Evolutionary conservation across 2,888 invertebrate genomes (phyloP), one percentile per base, ranked within the genome.

Genomic region (Callyntrura guangdongensis): DNA sequence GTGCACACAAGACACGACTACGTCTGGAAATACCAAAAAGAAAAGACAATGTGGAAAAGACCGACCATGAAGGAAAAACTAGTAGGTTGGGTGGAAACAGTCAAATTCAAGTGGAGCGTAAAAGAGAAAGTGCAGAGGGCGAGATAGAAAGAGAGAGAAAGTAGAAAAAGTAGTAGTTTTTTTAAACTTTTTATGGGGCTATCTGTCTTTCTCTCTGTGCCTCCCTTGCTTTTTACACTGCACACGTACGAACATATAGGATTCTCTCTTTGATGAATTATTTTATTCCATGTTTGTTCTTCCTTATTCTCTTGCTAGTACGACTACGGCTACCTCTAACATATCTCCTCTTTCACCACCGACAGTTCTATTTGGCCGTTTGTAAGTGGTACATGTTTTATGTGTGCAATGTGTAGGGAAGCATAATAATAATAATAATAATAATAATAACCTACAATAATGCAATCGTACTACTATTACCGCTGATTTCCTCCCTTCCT

Each of bases 221-320:
- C 74, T 74, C 49, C 9, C 45, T 74, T 49, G 6, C 20, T 74
- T 74, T 36, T 74, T 20, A 74, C 49, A 74, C 20, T 74, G 79
- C 20, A 56, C 53, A 56, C 79, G 53, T 56, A 25, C 22, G 64
- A 22, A 22, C 9, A 64, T 3, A 1, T 12, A 56, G 59, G 56
- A 56, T 91, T 64, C 47, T 64, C 64, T 82, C 47, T 92, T 92
- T 93, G 93, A 93, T 93, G 92, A 93, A 93, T 93, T 93, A 92
- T 93, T 93, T 93, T 92, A 93, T 93, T 92, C 92, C 77, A 90
- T 83, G 90, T 90, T 90, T 91, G 77, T 88, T 88, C 83, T 82
- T 36, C 83, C 82, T 53, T 74, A 27, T n/a, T 53, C 20, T 25
- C 11, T 77, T 53, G 25, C 12, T 83, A 36, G 3, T 36, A 36